Base-by-base conservation (phyloP, 2,797 vertebrate species). In the Chaetodon trifasciatus region DNA sequence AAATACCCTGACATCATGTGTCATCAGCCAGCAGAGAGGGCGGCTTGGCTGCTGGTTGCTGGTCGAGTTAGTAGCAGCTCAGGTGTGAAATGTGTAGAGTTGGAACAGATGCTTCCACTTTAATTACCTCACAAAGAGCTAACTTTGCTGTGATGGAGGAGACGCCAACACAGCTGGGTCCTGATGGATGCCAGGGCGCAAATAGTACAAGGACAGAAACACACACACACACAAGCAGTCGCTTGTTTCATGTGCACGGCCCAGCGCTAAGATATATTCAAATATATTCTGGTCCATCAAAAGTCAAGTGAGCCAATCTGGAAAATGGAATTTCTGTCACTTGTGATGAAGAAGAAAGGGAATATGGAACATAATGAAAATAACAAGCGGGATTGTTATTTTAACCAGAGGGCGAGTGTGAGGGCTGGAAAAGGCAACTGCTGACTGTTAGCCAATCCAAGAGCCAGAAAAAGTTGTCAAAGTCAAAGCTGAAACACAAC, bases 231-330 rank as follows among this genome's bases (percentile, higher is more conserved):
- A 85, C 78, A 84, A 53, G 74, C 50, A 76, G 69, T 65, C 73
- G 49, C 28, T 11, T 21, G n/a, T 62, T 80, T 60, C 76, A 76
- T 19, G 23, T n/a, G 70, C 15, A 15, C 66, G 53, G 56, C 66
- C 23, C 16, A 3, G 11, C 6, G 47, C 74, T 32, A 21, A 61
- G 76, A 90, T 88, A 19, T 89, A 93, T 91, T 92, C 86, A 91
- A 91, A 94, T 91, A 60, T 87, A 93, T 93, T 93, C 92, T 39
- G 67, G 83, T 85, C 86, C 78, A 89, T 93, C 89, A 91, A 91
- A 92, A 89, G 92, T 91, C 89, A 92, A 87, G 84, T 77, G 82
- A 83, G 89, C 84, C 89, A 90, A 92, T 91, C 88, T 85, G 84
- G 62, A 71, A 83, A 81, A 81, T 82, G 74, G 83, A 75, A 77